Base-by-base conservation (phyloP, 2,113 vertebrate species). In the Heterotis niloticus region DNA sequence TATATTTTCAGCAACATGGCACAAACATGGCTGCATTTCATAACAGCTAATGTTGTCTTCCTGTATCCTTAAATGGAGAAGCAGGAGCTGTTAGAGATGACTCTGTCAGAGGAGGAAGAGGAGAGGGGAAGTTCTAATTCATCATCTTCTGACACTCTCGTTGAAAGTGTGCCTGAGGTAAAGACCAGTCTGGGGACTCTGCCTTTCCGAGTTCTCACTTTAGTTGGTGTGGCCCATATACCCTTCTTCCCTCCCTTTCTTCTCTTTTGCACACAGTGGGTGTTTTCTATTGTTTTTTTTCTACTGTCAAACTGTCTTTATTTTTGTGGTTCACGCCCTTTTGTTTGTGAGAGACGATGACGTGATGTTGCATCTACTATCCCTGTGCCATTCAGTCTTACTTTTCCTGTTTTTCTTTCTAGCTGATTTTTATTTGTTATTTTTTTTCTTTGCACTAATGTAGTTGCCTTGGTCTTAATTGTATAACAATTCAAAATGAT, bases 71-170 rank as follows among this genome's bases (percentile, higher is more conserved):
- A 62, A 52, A 54, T 51, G 78, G 54, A 80, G 82, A 84, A 89
- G 75, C 89, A 91, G 91, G 89, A 84, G 57, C 60, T 82, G 79
- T 73, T 79, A 82, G 89, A 85, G 64, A 68, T 70, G 65, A 80
- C 73, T 80, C 66, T 71, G 73, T 83, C 80, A 83, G 84, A 83
- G 18, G 85, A 89, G 51, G 86, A 88, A n/a, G 88, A 90, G 23
- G 86, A 88, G 62, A 77, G 81, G 7, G 34, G 34, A 82, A 88
- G 87, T 84, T 79, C 78, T 83, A 86, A 88, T 82, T 92, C 90
- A 13, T 92, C 91, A 4, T 93, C 91, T 81, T 92, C 91, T 83
- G 91, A 89, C 85, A 93, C 91, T 80, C 86, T 92, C 74, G 91
- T 90, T 67, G 80, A 87, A 83, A 93, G 91, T 86, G 67, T 87